Conservation (phyloP, 2,797 vertebrate species). For the Cossypha heuglini region DNA sequence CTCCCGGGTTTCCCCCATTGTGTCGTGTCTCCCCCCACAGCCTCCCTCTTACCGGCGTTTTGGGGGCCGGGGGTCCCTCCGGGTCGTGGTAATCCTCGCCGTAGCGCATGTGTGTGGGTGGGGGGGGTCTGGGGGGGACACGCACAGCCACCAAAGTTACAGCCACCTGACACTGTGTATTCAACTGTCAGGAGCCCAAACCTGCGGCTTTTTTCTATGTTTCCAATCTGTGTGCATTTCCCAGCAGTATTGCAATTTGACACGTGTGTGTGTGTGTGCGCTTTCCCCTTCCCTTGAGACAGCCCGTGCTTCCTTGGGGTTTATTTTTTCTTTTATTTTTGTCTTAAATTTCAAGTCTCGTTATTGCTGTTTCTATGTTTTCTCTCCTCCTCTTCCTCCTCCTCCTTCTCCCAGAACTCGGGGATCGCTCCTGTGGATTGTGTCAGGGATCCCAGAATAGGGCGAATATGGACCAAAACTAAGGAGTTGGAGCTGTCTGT, state of each 20-base stretch:
- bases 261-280: slow-evolving; percentile 50
- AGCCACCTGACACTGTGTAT: slow-evolving; percentile 65
- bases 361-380: slow-evolving; percentile 4
- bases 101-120: background rate
- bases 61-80: background rate
- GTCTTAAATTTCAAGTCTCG: background rate
- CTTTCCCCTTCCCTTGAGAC: slow-evolving; percentile 11
- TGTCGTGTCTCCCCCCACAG: background rate
- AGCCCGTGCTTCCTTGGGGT: background rate
- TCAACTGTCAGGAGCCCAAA: slow-evolving; percentile 66
- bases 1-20: background rate
- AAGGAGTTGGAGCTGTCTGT: slow-evolving; percentile 95
- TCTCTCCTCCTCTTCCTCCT: slow-evolving; percentile 56
- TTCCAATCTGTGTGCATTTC: slow-evolving; percentile 61
- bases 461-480: slow-evolving; percentile 96
- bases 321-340: slow-evolving; percentile 35
- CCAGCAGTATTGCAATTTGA: slow-evolving; percentile 65
- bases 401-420: slow-evolving; percentile 81
- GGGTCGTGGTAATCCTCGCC: background rate
- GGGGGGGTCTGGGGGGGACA: background rate
- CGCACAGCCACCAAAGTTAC: slow-evolving; percentile 12
- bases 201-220: slow-evolving; percentile 44
- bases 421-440: slow-evolving; percentile 93
- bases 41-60: background rate
- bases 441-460: slow-evolving; percentile 94